Conservation (phyloP, 2,797 vertebrate genomes). For the Pteronotus mesoamericanus region DNA sequence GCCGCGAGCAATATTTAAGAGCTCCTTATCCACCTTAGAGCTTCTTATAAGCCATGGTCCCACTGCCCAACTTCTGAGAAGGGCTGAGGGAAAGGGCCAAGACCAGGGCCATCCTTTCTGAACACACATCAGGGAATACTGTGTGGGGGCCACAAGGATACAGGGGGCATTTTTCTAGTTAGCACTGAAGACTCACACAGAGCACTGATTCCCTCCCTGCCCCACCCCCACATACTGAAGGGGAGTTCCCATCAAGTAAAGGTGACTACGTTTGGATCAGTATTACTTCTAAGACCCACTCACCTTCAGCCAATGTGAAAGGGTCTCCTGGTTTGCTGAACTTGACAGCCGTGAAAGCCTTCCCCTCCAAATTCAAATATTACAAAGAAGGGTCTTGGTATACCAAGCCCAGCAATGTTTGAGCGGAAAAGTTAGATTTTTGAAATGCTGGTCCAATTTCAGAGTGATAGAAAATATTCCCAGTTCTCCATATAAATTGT, state of each 20-base stretch:
- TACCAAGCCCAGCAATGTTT: background rate
- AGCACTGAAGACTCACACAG: rapidly evolving
- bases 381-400: background rate
- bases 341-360: too few species aligned
- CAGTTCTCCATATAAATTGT: background rate
- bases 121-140: background rate
- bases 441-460: background rate
- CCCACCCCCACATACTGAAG: rapidly evolving
- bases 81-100: background rate
- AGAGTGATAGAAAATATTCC: background rate
- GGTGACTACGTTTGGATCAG: background rate
- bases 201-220: background rate
- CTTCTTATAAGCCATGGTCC: background rate
- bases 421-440: background rate
- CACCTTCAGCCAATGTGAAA: background rate
- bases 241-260: background rate
- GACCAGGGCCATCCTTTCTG: background rate
- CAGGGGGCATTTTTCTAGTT: rapidly evolving
- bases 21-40: background rate
- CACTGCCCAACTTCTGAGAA: background rate
- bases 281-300: background rate
- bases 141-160: background rate
- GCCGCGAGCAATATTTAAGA: background rate
- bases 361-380: background rate
- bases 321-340: background rate